Base-by-base conservation (phyloP, 2,797 vertebrate species). In the Melanotaenia parkinsoni region DNA sequence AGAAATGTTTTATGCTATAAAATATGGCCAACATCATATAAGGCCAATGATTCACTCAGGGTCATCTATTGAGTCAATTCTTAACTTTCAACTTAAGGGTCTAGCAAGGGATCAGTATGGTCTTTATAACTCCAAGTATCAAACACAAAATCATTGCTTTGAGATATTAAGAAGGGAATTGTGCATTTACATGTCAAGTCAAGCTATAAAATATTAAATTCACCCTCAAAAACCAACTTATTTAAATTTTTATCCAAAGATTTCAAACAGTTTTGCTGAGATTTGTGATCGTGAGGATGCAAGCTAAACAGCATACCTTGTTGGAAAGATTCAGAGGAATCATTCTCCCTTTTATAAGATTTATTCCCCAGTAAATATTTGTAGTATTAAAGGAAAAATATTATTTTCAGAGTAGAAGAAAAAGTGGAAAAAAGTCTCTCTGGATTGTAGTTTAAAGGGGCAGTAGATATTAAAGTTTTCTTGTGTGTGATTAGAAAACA, bases 21-120 rank as follows among this genome's bases (percentile, higher is more conserved):
- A 86, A 78, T 59, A 70, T 84, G 91, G 90, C 90, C 80, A 4
- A 32, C 66, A 79, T 91, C 86, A 80, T 74, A 62, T 66, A 68
- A 79, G 91, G 92, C 93, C 91, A 91, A 84, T 79, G 78, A 89
- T 91, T 94, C 90, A 88, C 93, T 94, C 93, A 94, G 93, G 93
- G 92, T 92, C 90, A 89, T 86, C 82, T 83, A 57, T 86, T 83
- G 72, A 91, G 83, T 91, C 82, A 38, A 80, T 81, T 83, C 79
- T 84, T 82, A 84, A 89, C 74, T 74, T 89, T 78, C 60, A 84
- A 84, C 84, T 90, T 76, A 67, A 87, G 80, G 83, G 70, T 88
- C 81, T 87, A 81, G 76, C 75, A 89, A 89, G 86, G 83, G 87
- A 89, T 88, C 86, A 59, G 47, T 64, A 58, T 61, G 85, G 79